Conservation (phyloP, 2,888 invertebrate species). For the Eupithecia pulchellata region DNA sequence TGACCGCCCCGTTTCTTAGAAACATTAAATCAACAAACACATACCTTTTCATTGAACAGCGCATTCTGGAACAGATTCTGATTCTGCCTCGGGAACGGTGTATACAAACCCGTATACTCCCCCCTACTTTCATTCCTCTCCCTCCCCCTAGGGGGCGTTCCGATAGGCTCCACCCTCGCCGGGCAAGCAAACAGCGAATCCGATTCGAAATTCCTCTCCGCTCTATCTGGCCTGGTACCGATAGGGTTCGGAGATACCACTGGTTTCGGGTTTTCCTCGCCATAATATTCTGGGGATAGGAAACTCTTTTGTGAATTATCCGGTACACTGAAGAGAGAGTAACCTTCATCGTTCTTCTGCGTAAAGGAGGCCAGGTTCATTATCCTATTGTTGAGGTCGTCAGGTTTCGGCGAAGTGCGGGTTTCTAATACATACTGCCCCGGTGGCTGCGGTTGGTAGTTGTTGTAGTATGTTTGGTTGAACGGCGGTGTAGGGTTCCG, state of each 20-base stretch:
- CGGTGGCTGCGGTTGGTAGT: constrained; percentile 61
- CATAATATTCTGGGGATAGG: constrained; percentile 66
- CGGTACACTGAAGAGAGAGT: constrained; percentile 71
- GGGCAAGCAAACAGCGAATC: constrained; percentile 65
- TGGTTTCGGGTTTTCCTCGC: constrained; percentile 63
- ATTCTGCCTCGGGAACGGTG: constrained; percentile 76
- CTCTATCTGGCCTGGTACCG: constrained; percentile 67
- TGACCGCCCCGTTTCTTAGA: too few relatives aligned
- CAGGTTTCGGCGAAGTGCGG: constrained; percentile 48
- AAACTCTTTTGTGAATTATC: constrained; percentile 68
- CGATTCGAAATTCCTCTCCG: constrained; percentile 55
- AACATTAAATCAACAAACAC: neutral
- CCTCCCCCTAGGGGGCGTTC: constrained; percentile 48
- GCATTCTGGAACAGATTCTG: constrained; percentile 75
- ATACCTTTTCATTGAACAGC: constrained; percentile 66
- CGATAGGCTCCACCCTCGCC: constrained; percentile 70
- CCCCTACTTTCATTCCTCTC: constrained; percentile 37
- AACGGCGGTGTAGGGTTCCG: constrained; percentile 57
- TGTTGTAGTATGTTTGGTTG: constrained; percentile 63
- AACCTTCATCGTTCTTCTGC: constrained; percentile 79
- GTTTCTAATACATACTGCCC: constrained; percentile 51
- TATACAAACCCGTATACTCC: constrained; percentile 59
- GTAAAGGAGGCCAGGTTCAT: constrained; percentile 79
- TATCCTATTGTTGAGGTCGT: constrained; percentile 70
- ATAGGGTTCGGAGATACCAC: constrained; percentile 77